Base-by-base conservation (phyloP, 1,140 invertebrate species). In the Lanistes nyassanus region DNA sequence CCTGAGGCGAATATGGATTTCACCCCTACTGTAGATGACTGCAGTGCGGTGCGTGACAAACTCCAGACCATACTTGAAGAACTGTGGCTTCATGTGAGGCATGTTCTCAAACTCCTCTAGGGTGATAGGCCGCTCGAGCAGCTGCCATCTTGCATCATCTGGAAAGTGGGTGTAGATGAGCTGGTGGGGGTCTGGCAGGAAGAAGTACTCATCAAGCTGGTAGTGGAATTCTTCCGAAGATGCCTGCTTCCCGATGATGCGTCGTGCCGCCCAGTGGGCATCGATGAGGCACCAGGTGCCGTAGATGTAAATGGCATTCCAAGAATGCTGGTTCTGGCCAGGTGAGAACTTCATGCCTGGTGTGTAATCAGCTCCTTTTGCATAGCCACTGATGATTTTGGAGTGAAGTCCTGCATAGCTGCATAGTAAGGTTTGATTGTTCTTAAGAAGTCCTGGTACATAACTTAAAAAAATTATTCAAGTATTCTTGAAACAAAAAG, bases 101-200 rank as follows among this genome's bases (percentile, higher is more conserved):
- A 89, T 86, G 73, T 87, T 85, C 78, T 90, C 89, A 82, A 90
- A 90, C 79, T 90, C 88, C 55, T 86, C 81, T 58, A 88, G 78
- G 0, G 79, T 80, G 29, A 88, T 81, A 7, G 81, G 80, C 31
- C 81, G 73, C 51, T 89, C 85, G 23, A 90, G 77, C 62, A 90
- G 79, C 80, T 90, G 89, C 89, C 89, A 90, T 62, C 88, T 84
- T 3, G 75, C 34, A 51, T 89, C 87, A 66, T 89, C 87, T 6
- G 89, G 89, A 75, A 87, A 89, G 77, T 90, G 89, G 23, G 88
- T 89, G 79, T 88, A 90, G 67, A 89, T 89, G 13, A 90, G 81
- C 76, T 90, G 88, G 71, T 85, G 84, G 26, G 88, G 88, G 76
- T 89, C 87, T 3, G 87, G 84, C 68, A 88, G 76, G 82, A 90